Evolutionary conservation across 2,113 vertebrate species (phyloP).

Genomic region (Mastomys coucha): DNA sequence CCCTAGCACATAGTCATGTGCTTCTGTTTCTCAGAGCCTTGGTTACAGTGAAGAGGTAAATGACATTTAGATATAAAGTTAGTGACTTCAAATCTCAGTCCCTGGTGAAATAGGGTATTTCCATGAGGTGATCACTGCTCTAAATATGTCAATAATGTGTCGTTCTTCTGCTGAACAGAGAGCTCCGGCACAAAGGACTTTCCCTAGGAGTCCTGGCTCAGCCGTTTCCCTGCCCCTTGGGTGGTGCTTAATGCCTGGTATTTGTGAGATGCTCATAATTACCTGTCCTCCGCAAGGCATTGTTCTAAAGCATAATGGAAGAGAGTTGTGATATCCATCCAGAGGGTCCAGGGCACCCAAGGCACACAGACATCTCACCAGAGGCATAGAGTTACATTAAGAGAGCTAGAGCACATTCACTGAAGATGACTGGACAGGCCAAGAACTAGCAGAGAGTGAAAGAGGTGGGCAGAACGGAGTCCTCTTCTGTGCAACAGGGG

Average conservation of each 20-base stretch:
- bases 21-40: constrained; percentile 75
- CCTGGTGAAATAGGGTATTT: constrained; percentile 82
- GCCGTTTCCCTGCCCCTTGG: neutral
- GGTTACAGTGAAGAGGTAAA: constrained; percentile 72
- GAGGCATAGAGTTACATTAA: neutral
- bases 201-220: constrained; percentile 75
- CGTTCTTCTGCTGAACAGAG: constrained; percentile 70
- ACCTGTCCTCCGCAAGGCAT: neutral
- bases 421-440: neutral
- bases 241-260: neutral
- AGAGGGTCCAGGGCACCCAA: neutral
- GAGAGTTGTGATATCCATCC: neutral
- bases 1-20: constrained; percentile 73
- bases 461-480: neutral
- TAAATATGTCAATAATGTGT: constrained; percentile 66
- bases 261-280: constrained; percentile 1
- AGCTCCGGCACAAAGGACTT: constrained; percentile 78
- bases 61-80: constrained; percentile 80
- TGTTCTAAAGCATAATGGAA: neutral
- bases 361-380: neutral
- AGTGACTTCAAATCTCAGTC: constrained; percentile 70
- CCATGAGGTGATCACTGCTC: constrained; percentile 77
- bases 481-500: neutral
- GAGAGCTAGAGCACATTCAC: neutral
- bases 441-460: neutral